Percentiles rank a stretch among this genome's conserved stretches.
phyloP scores from a whole-genome alignment of 2,797 vertebrate genomes.

The Lepilemur septentrionalis region DNA sequence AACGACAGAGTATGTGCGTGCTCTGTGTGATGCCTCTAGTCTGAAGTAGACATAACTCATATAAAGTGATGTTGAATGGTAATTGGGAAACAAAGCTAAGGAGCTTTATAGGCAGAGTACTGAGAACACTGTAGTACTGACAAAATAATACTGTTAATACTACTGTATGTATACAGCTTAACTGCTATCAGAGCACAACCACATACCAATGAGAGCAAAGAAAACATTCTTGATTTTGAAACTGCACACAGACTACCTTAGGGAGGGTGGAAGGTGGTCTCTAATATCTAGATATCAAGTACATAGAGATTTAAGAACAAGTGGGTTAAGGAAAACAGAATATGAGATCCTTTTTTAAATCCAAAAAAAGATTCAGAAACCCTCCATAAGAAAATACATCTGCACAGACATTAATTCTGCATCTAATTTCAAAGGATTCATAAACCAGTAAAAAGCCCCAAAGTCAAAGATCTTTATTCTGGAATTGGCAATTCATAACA shows the following conservation, averaged over 20 bases:
- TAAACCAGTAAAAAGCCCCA: not conserved
- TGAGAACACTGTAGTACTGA: not conserved
- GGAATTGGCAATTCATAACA: not conserved
- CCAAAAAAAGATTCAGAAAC: not conserved
- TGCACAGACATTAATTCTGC: not conserved
- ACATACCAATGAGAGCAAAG: not conserved
- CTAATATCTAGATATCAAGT: not conserved
- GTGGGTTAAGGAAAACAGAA: not conserved
- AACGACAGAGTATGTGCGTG: rapidly evolving
- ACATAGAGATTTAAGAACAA: not conserved
- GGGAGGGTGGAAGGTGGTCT: not conserved
- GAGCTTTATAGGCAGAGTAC: not conserved
- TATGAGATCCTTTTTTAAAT: not conserved
- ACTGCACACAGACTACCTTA: not conserved
- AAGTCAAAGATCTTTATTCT: not conserved
- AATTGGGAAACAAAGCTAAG: not conserved
- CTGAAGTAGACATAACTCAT: rapidly evolving
- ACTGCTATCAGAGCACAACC: not conserved
- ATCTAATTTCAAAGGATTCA: not conserved
- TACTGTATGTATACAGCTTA: not conserved
- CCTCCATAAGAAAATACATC: not conserved
- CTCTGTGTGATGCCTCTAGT: rapidly evolving
- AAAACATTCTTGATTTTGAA: not conserved
- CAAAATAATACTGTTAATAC: not conserved
- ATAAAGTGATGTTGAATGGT: not conserved